Evolutionary conservation across 2,888 invertebrate genomes (phyloP).

Genomic region (Tanypteryx hageni): DNA sequence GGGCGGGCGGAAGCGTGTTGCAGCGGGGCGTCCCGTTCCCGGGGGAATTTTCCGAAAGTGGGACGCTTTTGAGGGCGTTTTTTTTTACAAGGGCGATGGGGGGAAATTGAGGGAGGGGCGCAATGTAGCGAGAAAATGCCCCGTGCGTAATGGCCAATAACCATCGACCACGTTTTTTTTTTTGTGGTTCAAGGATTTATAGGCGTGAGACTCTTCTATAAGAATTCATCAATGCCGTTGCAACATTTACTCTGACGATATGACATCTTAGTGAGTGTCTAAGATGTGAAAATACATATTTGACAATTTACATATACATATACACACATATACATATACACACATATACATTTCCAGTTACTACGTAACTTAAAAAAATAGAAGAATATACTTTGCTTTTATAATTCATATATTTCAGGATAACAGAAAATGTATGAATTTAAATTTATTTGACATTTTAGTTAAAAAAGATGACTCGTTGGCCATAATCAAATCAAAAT

Average conservation of each 20-base stretch:
- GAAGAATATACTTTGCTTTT: too few species aligned
- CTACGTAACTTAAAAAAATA: too few species aligned
- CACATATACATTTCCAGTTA: too few species aligned
- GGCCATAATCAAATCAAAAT: too few species aligned
- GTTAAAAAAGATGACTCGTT: too few species aligned
- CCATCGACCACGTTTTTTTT: not conserved
- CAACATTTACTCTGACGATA: not conserved
- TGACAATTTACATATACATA: not conserved
- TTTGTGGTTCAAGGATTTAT: conserved; percentile 15
- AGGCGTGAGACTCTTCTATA: not conserved
- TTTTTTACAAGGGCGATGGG: not conserved
- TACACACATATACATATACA: too few species aligned
- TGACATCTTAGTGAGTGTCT: not conserved
- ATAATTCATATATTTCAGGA: too few species aligned
- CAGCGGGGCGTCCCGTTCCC: not conserved
- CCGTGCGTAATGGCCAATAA: not conserved
- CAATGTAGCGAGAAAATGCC: not conserved
- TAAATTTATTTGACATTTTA: too few species aligned
- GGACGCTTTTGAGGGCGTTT: not conserved
- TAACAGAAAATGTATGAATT: too few species aligned
- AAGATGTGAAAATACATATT: not conserved
- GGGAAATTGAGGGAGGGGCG: not conserved
- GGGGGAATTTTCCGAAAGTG: conserved; percentile 3
- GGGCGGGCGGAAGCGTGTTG: not conserved
- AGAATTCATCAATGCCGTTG: not conserved